A percentile compares a stretch with the other conserved stretches of the same genome.
These are phyloP conservation scores for Trematomus loennbergii DNA, from an alignment of 2,113 vertebrate genomes.

Conservation along the genomic window DNA sequence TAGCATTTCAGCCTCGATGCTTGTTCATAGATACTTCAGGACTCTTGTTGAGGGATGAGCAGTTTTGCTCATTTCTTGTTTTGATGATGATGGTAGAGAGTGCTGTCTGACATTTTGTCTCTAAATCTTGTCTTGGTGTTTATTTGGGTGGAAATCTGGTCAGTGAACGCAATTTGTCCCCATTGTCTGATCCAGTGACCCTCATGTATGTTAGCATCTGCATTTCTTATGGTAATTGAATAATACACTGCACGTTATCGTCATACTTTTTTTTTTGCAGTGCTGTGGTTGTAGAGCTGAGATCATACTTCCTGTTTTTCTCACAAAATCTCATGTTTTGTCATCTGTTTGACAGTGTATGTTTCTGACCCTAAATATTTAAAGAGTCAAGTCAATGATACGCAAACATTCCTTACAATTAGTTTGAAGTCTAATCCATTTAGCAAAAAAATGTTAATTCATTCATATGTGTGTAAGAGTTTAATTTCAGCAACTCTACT, in stretches of 20 bases:
- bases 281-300: slow-evolving; percentile 32
- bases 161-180: no score
- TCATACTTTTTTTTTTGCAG: background rate
- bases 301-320: slow-evolving; percentile 57
- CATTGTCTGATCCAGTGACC: background rate
- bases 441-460: background rate
- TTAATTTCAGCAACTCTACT: slow-evolving; percentile 4
- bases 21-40: background rate
- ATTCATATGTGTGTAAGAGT: background rate
- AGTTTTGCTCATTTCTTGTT: background rate
- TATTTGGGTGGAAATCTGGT: background rate
- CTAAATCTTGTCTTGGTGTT: background rate
- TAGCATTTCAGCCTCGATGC: background rate
- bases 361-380: background rate
- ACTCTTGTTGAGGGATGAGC: background rate
- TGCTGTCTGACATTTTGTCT: no score
- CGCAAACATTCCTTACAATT: background rate
- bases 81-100: background rate
- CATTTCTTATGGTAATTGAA: background rate
- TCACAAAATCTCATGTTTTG: slow-evolving; percentile 22
- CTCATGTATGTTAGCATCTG: background rate
- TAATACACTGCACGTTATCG: background rate
- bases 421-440: background rate
- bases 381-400: no score
- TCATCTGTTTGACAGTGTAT: background rate